phyloP scores from a whole-genome alignment of 2,888 invertebrate species.

The Drosophila pseudotalamancana region DNA sequence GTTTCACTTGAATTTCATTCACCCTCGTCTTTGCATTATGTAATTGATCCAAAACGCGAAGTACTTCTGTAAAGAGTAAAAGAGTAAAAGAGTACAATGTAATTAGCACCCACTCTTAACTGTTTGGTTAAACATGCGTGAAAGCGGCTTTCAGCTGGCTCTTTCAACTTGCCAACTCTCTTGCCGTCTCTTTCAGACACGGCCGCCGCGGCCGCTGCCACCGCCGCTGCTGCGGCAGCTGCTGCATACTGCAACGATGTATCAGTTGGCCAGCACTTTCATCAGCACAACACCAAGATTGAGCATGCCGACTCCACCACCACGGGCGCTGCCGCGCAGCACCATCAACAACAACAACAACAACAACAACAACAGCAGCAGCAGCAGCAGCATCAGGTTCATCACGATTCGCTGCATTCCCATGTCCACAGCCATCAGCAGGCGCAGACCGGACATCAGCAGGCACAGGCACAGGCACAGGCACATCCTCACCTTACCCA shows the following conservation, averaged over 20 bases:
- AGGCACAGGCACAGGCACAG: no score
- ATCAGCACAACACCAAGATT: conserved; percentile 78
- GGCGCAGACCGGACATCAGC: conserved; percentile 55
- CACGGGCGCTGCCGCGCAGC: conserved; percentile 61
- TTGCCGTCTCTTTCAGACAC: conserved; percentile 57
- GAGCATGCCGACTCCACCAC: conserved; percentile 85
- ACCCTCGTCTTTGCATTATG: not conserved
- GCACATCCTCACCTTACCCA: conserved; percentile 61
- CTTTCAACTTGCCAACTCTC: conserved; percentile 22
- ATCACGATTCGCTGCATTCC: conserved; percentile 52
- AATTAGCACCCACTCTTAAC: conserved; percentile 39
- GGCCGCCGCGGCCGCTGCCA: conserved; percentile 59
- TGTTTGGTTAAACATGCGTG: conserved; percentile 55
- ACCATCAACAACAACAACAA: conserved; percentile 66
- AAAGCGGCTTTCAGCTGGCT: conserved; percentile 65
- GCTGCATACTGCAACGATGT: conserved; percentile 78
- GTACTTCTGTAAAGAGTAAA: conserved; percentile 11
- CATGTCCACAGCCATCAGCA: conserved; percentile 58
- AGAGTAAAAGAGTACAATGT: conserved; percentile 12
- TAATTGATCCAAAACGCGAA: not conserved
- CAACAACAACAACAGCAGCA: conserved; percentile 57
- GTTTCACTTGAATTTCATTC: not conserved
- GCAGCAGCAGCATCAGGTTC: conserved; percentile 47
- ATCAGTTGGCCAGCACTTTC: conserved; percentile 70
- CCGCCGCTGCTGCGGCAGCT: conserved; percentile 68